Evolutionary conservation across 64 coral and sea anemone genomes (phyloP).

Genomic region (Stichodactyla mertensii): DNA sequence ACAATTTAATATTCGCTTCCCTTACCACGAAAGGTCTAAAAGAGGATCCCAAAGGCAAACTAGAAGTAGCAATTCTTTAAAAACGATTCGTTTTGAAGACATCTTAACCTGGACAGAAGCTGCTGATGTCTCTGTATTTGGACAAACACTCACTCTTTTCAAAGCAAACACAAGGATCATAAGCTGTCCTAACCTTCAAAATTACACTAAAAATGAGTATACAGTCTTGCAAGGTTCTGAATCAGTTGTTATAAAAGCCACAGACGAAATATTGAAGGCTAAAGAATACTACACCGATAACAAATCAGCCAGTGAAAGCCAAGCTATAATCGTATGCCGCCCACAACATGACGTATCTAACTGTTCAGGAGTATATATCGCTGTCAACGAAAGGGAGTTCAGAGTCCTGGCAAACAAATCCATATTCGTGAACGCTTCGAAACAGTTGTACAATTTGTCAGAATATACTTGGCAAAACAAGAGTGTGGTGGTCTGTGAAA

Average conservation of each 20-base stretch:
- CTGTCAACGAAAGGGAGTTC: background rate
- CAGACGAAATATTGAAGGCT: background rate
- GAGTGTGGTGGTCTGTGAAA: background rate
- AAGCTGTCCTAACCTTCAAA: background rate
- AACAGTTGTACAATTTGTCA: background rate
- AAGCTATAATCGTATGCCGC: slow-evolving; percentile 1
- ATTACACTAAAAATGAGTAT: background rate
- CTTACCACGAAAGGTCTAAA: background rate
- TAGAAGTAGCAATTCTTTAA: background rate
- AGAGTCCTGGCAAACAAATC: background rate
- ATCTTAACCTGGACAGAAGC: background rate
- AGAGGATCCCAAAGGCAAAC: background rate
- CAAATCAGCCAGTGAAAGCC: slow-evolving; percentile 1
- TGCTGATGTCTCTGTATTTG: background rate
- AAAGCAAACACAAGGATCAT: background rate
- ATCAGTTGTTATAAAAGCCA: background rate
- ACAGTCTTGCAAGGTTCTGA: background rate
- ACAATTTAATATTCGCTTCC: background rate
- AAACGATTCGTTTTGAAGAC: background rate
- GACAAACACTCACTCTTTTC: background rate
- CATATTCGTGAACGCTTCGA: slow-evolving; percentile 13
- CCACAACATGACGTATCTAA: background rate
- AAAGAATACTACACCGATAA: background rate
- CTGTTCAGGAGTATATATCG: background rate
- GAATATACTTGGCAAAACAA: slow-evolving; percentile 12